A percentile compares a stretch with the other conserved stretches of the same genome.
phyloP scores from a whole-genome alignment of 2,113 vertebrate species.

The Antechinus stuartii region DNA sequence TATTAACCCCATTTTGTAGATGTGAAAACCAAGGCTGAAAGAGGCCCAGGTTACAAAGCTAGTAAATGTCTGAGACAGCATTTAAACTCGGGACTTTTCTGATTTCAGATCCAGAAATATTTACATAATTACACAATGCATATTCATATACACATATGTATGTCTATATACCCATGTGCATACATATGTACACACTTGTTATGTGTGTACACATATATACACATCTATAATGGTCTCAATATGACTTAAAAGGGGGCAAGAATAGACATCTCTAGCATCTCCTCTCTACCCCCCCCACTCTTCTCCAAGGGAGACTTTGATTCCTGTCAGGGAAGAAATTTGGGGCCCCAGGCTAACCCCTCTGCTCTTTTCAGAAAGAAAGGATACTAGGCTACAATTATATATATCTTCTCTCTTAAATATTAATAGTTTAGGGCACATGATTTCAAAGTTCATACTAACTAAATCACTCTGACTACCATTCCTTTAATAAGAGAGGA shows the following conservation, averaged over 20 bases:
- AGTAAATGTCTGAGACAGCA: neutral
- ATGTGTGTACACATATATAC: too few relatives aligned
- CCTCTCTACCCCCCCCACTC: neutral
- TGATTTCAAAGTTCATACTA: neutral
- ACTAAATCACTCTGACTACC: neutral
- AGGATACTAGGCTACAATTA: neutral
- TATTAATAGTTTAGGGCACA: neutral
- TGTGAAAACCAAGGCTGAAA: neutral
- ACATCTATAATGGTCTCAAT: neutral
- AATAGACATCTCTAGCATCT: neutral
- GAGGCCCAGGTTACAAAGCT: neutral
- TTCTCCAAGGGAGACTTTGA: neutral
- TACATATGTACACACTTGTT: too few relatives aligned
- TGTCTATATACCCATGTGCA: too few relatives aligned
- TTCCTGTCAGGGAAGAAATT: neutral
- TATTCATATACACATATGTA: neutral
- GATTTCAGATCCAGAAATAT: neutral
- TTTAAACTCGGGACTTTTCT: neutral
- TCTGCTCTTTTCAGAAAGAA: neutral
- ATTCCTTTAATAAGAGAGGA: neutral
- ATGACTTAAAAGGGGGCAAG: neutral
- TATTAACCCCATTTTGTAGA: neutral
- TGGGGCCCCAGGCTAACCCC: neutral
- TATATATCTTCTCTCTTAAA: neutral
- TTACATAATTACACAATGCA: too few relatives aligned